Evolutionary conservation across 1,140 invertebrate species (phyloP).

Genomic region (Argopecten irradians): DNA sequence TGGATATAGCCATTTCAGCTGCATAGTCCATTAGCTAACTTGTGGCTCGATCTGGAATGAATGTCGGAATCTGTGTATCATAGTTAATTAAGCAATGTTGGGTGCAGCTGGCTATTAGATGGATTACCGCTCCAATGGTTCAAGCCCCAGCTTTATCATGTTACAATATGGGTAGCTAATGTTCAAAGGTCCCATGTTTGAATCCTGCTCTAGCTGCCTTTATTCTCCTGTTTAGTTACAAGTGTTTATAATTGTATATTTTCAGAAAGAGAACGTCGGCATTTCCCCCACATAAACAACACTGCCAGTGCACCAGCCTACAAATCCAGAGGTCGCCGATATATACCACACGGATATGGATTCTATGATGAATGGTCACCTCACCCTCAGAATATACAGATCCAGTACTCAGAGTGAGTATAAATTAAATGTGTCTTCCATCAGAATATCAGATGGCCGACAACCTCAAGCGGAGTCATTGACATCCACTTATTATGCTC

Average conservation of each 20-base stretch:
- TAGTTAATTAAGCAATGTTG: too few species aligned
- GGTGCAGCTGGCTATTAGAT: background rate
- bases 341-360: slow-evolving; percentile 69
- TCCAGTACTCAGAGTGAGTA: slow-evolving; percentile 67
- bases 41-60: too few species aligned
- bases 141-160: too few species aligned
- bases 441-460: background rate
- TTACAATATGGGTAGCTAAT: too few species aligned
- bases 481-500: background rate
- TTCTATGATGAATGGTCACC: slow-evolving; percentile 68
- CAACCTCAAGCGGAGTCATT: background rate
- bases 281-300: slow-evolving; percentile 66
- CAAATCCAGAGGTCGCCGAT: slow-evolving; percentile 58
- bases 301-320: slow-evolving; percentile 41
- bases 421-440: background rate
- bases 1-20: too few species aligned
- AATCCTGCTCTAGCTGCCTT: too few species aligned
- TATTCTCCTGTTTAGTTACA: background rate
- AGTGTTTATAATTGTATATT: too few species aligned
- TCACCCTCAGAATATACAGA: slow-evolving; percentile 62
- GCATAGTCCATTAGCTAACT: too few species aligned
- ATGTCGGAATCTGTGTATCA: too few species aligned
- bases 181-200: too few species aligned
- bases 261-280: slow-evolving; percentile 66
- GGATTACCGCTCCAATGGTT: background rate